A percentile compares a stretch with the other conserved stretches of the same genome.
These are phyloP conservation scores for Vanessa tameamea DNA, from an alignment of 1,140 invertebrate genomes.

Conservation along the genomic window DNA sequence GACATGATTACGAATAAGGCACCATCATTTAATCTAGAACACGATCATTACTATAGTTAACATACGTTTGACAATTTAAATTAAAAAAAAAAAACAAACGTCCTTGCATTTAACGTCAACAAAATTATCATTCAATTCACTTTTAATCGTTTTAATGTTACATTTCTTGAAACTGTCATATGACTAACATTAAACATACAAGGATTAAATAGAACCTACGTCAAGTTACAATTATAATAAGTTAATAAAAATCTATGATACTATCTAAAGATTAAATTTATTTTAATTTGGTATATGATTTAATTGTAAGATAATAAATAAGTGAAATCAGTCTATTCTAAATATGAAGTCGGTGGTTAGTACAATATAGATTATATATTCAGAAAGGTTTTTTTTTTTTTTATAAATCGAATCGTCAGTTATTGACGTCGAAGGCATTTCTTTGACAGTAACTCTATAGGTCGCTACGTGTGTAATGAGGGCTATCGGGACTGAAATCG, in stretches of 20 bases:
- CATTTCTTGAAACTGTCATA: neutral
- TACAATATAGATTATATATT: constrained; percentile 16
- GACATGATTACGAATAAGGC: constrained; percentile 45
- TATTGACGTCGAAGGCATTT: neutral
- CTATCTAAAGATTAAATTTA: constrained; percentile 29
- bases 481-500: too few species aligned
- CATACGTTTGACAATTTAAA: neutral
- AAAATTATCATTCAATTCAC: too few species aligned
- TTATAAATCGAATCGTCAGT: neutral
- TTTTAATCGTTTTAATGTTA: neutral
- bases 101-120: too few species aligned
- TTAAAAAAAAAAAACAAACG: too few species aligned
- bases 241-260: constrained; percentile 27
- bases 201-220: neutral
- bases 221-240: constrained; percentile 18
- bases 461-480: too few species aligned
- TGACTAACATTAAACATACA: neutral
- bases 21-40: constrained; percentile 34
- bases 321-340: constrained; percentile 72
- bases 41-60: constrained; percentile 12
- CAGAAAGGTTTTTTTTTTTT: neutral
- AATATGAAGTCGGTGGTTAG: constrained; percentile 71
- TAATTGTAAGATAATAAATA: constrained; percentile 62
- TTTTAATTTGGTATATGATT: constrained; percentile 66
- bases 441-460: too few species aligned